Evolutionary conservation across 2,888 invertebrate genomes (phyloP).

Genomic region (Drosophila monieri): DNA sequence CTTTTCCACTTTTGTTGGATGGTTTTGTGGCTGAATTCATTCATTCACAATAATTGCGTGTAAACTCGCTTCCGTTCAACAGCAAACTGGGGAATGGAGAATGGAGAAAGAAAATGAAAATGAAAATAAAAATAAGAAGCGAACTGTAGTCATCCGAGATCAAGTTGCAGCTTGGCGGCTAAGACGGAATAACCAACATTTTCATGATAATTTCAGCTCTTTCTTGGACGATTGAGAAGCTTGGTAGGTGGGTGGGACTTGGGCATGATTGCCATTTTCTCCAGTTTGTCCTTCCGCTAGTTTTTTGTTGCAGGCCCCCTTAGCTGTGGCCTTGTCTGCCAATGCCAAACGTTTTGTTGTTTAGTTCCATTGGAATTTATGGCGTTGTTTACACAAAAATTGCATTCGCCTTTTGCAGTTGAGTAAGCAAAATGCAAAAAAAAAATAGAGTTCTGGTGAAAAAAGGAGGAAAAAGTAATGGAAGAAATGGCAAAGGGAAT

Average conservation of each 20-base stretch:
- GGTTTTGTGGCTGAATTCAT: slow-evolving; percentile 18
- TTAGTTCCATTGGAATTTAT: slow-evolving; percentile 73
- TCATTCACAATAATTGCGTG: slow-evolving; percentile 67
- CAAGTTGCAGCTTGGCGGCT: slow-evolving; percentile 5
- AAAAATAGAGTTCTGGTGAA: not conserved
- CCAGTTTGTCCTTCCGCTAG: not conserved
- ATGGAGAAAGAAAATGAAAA: not conserved
- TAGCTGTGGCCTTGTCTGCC: slow-evolving; percentile 68
- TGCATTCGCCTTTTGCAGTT: slow-evolving; percentile 74
- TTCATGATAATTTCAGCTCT: slow-evolving; percentile 38
- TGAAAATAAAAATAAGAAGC: not conserved
- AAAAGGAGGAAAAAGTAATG: slow-evolving; percentile 2
- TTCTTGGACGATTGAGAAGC: slow-evolving; percentile 21
- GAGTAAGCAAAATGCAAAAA: slow-evolving; percentile 61
- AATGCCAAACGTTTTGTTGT: slow-evolving; percentile 66
- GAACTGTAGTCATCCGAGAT: slow-evolving; percentile 11
- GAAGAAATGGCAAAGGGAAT: not conserved
- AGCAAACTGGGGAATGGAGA: slow-evolving; percentile 31
- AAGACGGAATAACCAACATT: slow-evolving; percentile 35
- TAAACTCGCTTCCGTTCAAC: slow-evolving; percentile 42
- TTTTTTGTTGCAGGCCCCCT: no score
- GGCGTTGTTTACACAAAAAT: slow-evolving; percentile 76
- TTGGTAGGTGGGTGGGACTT: slow-evolving; percentile 1
- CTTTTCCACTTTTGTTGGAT: slow-evolving; percentile 17
- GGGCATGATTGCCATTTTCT: slow-evolving; percentile 4